Conservation (phyloP, 35 echinoderm and acorn worm genomes). For the Ophiothrix spiculata region DNA sequence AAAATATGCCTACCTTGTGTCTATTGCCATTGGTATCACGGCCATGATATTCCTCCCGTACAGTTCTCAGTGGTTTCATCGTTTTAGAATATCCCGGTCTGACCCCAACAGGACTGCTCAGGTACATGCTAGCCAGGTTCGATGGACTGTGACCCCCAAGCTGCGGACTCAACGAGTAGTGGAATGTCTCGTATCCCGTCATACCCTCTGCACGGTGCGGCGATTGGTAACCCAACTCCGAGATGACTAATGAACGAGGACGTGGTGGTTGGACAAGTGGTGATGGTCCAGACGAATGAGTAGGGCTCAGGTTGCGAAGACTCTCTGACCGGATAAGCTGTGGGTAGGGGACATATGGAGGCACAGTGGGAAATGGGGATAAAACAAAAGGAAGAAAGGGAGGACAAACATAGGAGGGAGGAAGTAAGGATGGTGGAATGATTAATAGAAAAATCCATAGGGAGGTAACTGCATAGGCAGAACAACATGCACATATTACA, state of each 20-base stretch:
- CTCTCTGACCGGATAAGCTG: slow-evolving; percentile 77
- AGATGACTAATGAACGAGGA: slow-evolving; percentile 47
- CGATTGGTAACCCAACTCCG: not conserved
- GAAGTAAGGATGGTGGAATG: not conserved
- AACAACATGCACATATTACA: slow-evolving; percentile 22
- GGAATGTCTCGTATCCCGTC: slow-evolving; percentile 2
- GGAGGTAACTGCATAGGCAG: slow-evolving; percentile 40
- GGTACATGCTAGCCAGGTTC: slow-evolving; percentile 6
- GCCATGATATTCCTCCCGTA: slow-evolving; percentile 16
- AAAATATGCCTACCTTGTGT: too few species aligned
- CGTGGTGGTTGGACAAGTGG: slow-evolving; percentile 19
- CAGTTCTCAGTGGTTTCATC: slow-evolving; percentile 23
- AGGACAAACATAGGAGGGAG: not conserved
- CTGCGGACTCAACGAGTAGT: slow-evolving; percentile 26
- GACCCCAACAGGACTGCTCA: slow-evolving; percentile 29
- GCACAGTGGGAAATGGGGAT: not conserved
- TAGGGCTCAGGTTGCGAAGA: slow-evolving; percentile 70
- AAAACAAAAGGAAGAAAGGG: not conserved
- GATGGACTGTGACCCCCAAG: slow-evolving; percentile 5
- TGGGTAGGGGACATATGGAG: not conserved
- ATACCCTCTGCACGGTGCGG: slow-evolving; percentile 10
- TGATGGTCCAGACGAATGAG: slow-evolving; percentile 36
- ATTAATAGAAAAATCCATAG: slow-evolving; percentile 75
- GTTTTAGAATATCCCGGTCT: slow-evolving; percentile 5
- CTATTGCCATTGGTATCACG: slow-evolving; percentile 5